Conservation (phyloP, 2,888 invertebrate genomes). For the Trisateles emortualis region DNA sequence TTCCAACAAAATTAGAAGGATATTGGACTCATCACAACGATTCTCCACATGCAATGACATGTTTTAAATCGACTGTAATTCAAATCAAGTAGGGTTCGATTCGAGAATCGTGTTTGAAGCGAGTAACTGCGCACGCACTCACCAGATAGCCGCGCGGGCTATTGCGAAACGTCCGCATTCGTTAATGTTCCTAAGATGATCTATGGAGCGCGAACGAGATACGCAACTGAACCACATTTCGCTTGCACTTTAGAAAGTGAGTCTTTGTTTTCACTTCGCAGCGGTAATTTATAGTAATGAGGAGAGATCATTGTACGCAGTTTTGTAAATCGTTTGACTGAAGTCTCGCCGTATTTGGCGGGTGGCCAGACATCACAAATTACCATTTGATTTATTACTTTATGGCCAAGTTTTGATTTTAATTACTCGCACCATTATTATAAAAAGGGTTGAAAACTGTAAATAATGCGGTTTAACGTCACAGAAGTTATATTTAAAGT, state of each 20-base stretch:
- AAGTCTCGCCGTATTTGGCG: constrained; percentile 66
- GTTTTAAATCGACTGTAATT: not conserved
- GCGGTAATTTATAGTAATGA: constrained; percentile 77
- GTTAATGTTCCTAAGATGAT: constrained; percentile 65
- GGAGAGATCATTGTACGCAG: constrained; percentile 76
- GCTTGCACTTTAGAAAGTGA: constrained; percentile 80
- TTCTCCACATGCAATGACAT: too few species aligned
- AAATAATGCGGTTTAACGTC: constrained; percentile 34
- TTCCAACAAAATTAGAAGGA: too few species aligned
- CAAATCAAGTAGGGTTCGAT: constrained; percentile 11
- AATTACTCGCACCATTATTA: constrained; percentile 50
- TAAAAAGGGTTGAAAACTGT: constrained; percentile 35
- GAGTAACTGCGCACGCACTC: constrained; percentile 23
- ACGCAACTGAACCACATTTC: constrained; percentile 66
- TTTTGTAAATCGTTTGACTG: constrained; percentile 72
- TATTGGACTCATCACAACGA: too few species aligned
- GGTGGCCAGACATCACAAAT: constrained; percentile 62
- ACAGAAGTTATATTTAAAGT: constrained; percentile 13
- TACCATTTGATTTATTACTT: constrained; percentile 52
- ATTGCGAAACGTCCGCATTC: constrained; percentile 73
- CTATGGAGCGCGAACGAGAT: constrained; percentile 59
- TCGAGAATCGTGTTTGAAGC: constrained; percentile 16
- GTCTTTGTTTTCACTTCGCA: constrained; percentile 81
- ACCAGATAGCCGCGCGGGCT: constrained; percentile 16
- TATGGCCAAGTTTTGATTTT: constrained; percentile 53